Evolutionary conservation across 2,888 invertebrate genomes (phyloP).

Genomic region (Muschampia plurimacula): DNA sequence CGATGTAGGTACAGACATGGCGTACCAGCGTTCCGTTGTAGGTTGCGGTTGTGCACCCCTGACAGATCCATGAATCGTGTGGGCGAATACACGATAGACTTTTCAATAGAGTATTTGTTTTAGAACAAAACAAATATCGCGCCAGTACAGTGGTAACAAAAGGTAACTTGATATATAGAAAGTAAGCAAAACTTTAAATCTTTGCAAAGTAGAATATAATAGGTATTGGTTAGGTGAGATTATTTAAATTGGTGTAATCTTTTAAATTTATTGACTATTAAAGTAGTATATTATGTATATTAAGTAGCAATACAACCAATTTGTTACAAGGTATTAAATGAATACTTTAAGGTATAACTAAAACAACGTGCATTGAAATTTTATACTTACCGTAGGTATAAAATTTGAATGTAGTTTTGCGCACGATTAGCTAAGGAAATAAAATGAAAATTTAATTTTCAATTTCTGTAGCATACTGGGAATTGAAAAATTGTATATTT

Average conservation of each 20-base stretch:
- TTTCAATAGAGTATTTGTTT: slow-evolving; percentile 71
- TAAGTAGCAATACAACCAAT: not conserved
- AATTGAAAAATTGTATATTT: slow-evolving; percentile 32
- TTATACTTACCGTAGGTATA: not conserved
- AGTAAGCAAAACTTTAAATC: not conserved
- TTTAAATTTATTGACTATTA: no score
- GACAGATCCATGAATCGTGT: slow-evolving; percentile 73
- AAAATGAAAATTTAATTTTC: slow-evolving; percentile 26
- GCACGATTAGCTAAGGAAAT: slow-evolving; percentile 22
- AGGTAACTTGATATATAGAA: not conserved
- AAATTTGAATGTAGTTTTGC: slow-evolving; percentile 2
- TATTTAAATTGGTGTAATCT: no score
- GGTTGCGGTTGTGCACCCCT: slow-evolving; percentile 70
- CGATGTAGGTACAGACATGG: slow-evolving; percentile 31
- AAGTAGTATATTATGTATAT: no score
- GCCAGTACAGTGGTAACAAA: slow-evolving; percentile 7
- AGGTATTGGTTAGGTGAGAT: no score
- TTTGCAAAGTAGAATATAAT: not conserved
- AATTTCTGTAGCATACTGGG: slow-evolving; percentile 18
- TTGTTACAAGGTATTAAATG: not conserved
- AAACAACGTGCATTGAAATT: not conserved
- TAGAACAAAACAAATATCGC: slow-evolving; percentile 53
- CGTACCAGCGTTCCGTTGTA: slow-evolving; percentile 58
- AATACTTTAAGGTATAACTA: not conserved
- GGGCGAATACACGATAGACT: slow-evolving; percentile 68